Percentiles rank a stretch among this genome's conserved stretches.
Evolutionary conservation across 2,113 vertebrate species (phyloP).

Genomic region (Fregetta grallaria): DNA sequence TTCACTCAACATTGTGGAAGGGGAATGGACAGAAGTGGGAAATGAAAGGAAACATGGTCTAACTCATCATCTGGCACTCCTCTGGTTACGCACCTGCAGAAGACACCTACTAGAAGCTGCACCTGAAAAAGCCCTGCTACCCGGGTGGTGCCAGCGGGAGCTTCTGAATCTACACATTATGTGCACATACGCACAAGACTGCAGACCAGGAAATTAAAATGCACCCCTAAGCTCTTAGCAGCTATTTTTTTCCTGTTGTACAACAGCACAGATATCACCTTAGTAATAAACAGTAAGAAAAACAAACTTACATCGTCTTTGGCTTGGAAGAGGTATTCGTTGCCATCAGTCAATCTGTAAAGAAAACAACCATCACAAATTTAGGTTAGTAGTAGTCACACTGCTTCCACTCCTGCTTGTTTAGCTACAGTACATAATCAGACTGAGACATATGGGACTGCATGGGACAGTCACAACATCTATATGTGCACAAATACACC

Average conservation of each 20-base stretch:
- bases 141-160: background rate
- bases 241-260: background rate
- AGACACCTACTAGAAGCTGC: background rate
- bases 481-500: background rate
- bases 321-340: conserved; percentile 99
- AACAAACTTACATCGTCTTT: conserved; percentile 92
- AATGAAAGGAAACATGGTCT: background rate
- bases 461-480: accelerated
- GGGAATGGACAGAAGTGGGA: background rate
- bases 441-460: background rate
- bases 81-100: background rate
- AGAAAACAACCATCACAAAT: background rate
- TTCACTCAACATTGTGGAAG: accelerated
- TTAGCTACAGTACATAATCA: background rate
- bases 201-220: background rate
- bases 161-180: background rate
- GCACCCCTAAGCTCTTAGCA: background rate
- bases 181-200: background rate
- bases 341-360: conserved; percentile 91
- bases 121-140: background rate
- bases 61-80: background rate
- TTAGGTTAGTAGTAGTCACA: background rate
- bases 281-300: background rate
- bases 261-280: background rate
- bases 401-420: background rate